Evolutionary conservation across 2,888 invertebrate genomes (phyloP), one percentile per base, ranked within the genome.

Genomic region (Heliconius sara): DNA sequence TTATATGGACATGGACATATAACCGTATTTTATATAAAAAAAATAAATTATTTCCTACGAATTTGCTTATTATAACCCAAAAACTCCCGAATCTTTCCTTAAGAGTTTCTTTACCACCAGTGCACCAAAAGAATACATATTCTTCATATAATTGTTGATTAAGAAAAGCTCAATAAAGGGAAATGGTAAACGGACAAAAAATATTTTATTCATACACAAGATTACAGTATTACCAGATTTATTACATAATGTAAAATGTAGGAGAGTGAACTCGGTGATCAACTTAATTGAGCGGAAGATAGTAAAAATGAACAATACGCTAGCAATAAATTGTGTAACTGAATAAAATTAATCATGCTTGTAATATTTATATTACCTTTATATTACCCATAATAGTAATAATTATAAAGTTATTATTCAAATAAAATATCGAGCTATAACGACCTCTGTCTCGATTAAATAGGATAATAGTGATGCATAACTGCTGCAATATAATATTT

Each of bases 311-410:
- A 67, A 76, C 76, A 66, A 43, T 68, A 76, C 30, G n/a, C n/a
- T 34, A n/a, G 43, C 73, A 73, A 73, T 73, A n/a, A 73, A 73
- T 73, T 73, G 73, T 73, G 73, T 73, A 73, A 73, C 57, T 60
- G 34, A 57, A 34, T 60, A 57, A 57, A 73, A 34, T 34, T 57
- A 34, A 73, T 73, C 34, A 34, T 57, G 57, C 57, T 60, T 73
- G 73, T 34, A 73, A 73, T 34, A 57, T 73, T 27, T 27, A 57
- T 73, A 60, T 57, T 72, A 72, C 52, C 9, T 27, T 10, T 30
- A 72, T 52, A 72, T 57, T 30, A 73, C 52, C 34, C 52, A 73
- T 57, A 57, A 57, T 73, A 57, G 13, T 73, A n/a, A 70, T 34
- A 73, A 57, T 73, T 34, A 73, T 57, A 73, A 57, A 52, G 30